phyloP scores from a whole-genome alignment of 1,140 invertebrate species.

The Acromyrmex charruanus region DNA sequence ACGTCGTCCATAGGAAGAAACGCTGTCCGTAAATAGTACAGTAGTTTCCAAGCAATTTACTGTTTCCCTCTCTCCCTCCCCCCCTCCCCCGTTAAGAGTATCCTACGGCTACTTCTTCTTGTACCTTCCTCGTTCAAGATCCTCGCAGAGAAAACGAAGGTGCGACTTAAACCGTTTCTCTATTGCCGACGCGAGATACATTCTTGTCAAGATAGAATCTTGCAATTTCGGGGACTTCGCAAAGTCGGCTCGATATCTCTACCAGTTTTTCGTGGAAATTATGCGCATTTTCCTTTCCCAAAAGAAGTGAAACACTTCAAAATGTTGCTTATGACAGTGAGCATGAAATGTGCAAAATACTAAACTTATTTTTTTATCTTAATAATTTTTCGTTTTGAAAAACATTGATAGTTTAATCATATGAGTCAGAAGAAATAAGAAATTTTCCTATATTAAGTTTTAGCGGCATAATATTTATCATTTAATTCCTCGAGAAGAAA shows the following conservation, averaged over 20 bases:
- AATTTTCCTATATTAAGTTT: background rate
- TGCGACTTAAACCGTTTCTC: conserved; percentile 61
- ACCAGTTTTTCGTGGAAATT: conserved; percentile 45
- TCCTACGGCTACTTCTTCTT: conserved; percentile 37
- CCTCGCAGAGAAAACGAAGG: conserved; percentile 1
- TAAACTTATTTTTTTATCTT: background rate
- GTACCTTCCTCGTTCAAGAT: conserved; percentile 40
- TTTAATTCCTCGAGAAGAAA: background rate
- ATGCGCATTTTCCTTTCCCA: conserved; percentile 39
- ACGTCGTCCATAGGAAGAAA: conserved; percentile 25
- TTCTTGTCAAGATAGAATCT: conserved; percentile 68
- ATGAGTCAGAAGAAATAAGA: background rate
- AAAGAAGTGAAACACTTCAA: background rate
- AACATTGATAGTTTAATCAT: background rate
- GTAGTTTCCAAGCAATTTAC: conserved; percentile 79
- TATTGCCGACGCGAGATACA: conserved; percentile 59
- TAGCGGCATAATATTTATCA: background rate
- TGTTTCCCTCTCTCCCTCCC: conserved; percentile 4
- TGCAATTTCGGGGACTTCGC: conserved; percentile 59
- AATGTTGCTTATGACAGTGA: background rate
- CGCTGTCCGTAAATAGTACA: conserved; percentile 75
- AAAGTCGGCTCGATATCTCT: conserved; percentile 52
- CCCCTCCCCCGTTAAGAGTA: conserved; percentile 59
- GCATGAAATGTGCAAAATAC: background rate
- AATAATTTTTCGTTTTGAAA: background rate